phyloP scores from a whole-genome alignment of 2,113 vertebrate species.

The Aptenodytes forsteri region DNA sequence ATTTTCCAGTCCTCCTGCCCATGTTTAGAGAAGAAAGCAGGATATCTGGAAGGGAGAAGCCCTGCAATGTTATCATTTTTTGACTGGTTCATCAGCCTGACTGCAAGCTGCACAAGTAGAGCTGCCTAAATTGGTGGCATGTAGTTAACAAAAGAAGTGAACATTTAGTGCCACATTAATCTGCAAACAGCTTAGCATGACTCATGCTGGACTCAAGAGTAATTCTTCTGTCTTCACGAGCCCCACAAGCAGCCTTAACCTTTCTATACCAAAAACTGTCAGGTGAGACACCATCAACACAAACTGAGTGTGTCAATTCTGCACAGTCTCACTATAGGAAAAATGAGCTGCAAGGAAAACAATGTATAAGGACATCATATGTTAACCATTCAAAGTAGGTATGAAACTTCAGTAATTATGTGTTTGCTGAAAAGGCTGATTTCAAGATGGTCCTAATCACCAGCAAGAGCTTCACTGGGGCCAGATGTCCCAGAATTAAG shows the following conservation, averaged over 20 bases:
- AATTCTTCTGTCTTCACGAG: neutral
- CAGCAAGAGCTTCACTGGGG: neutral
- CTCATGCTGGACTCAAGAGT: neutral
- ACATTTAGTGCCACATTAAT: neutral
- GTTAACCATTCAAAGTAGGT: neutral
- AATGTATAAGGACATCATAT: neutral
- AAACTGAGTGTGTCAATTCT: neutral
- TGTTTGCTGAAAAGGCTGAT: neutral
- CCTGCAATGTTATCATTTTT: neutral
- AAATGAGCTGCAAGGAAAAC: slow-evolving; percentile 1
- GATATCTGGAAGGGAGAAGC: neutral
- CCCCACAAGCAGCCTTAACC: neutral
- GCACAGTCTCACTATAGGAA: neutral
- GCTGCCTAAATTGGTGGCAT: neutral
- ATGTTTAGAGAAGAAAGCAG: neutral
- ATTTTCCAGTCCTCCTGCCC: neutral
- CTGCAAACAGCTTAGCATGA: neutral
- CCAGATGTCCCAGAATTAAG: neutral
- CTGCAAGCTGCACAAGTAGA: neutral
- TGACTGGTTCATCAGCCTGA: neutral
- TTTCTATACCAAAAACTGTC: neutral
- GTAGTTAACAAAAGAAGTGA: neutral
- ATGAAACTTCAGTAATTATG: neutral
- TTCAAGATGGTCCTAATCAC: neutral
- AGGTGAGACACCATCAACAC: neutral